Evolutionary conservation across 2,113 vertebrate species (phyloP).

Genomic region (Octodon degus): DNA sequence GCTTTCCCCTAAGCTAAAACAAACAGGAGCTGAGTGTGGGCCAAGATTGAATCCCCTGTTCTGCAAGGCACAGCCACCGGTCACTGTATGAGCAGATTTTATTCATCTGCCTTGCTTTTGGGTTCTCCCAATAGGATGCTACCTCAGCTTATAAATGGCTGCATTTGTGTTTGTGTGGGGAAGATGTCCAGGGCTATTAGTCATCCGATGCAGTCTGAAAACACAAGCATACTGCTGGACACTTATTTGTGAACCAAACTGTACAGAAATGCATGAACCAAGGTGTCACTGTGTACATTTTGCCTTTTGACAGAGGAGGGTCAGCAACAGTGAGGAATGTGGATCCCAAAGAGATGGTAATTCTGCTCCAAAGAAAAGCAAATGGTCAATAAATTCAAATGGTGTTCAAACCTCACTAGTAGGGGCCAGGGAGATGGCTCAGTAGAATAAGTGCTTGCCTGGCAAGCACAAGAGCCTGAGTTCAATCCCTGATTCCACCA

Average conservation of each 20-base stretch:
- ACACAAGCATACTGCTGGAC: not conserved
- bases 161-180: not conserved
- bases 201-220: not conserved
- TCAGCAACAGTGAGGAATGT: not conserved
- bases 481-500: too few species aligned
- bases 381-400: not conserved
- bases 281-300: not conserved
- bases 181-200: not conserved
- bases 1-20: conserved; percentile 29
- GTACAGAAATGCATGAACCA: not conserved
- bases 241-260: not conserved
- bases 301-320: not conserved
- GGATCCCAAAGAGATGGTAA: not conserved
- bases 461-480: too few species aligned
- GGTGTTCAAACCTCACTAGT: not conserved
- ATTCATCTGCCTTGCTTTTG: not conserved
- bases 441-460: too few species aligned
- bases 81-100: not conserved
- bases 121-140: not conserved
- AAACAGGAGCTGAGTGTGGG: not conserved
- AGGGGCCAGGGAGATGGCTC: too few species aligned
- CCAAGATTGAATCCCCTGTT: not conserved
- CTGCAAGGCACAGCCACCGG: not conserved
- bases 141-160: not conserved
- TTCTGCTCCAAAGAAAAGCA: conserved; percentile 2